A percentile compares a stretch with the other conserved stretches of the same genome.
These are phyloP conservation scores for Cavia aperea DNA, from an alignment of 2,113 vertebrate genomes.

Conservation along the genomic window DNA sequence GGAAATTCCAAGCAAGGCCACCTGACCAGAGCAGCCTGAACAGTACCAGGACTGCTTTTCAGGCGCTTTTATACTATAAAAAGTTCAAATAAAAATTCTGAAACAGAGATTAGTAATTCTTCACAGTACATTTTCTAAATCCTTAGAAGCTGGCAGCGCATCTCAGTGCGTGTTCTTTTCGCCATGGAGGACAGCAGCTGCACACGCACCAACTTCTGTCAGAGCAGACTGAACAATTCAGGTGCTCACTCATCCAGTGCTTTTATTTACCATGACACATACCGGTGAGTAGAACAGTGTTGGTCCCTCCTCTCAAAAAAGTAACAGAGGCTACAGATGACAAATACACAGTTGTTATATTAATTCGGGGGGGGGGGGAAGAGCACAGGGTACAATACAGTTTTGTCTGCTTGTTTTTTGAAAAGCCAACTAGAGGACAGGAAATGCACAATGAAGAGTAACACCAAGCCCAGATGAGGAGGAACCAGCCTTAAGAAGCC, in stretches of 20 bases:
- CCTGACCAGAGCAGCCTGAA: background rate
- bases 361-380: background rate
- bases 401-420: background rate
- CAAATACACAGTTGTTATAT: background rate
- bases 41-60: background rate
- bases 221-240: background rate
- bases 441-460: background rate
- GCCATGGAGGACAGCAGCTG: background rate
- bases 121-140: background rate
- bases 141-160: background rate
- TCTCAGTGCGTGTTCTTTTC: background rate
- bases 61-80: background rate
- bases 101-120: background rate
- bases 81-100: background rate
- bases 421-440: background rate
- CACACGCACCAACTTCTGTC: background rate
- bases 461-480: background rate
- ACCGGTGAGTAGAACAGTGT: background rate
- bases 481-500: background rate
- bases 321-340: background rate
- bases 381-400: background rate
- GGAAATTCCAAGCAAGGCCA: background rate
- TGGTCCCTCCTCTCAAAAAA: background rate
- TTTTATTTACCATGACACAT: slow-evolving; percentile 1
- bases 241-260: background rate